These are phyloP conservation scores for Hippopotamyrus pictus DNA, from an alignment of 2,797 vertebrate genomes.

Conservation along the genomic window DNA sequence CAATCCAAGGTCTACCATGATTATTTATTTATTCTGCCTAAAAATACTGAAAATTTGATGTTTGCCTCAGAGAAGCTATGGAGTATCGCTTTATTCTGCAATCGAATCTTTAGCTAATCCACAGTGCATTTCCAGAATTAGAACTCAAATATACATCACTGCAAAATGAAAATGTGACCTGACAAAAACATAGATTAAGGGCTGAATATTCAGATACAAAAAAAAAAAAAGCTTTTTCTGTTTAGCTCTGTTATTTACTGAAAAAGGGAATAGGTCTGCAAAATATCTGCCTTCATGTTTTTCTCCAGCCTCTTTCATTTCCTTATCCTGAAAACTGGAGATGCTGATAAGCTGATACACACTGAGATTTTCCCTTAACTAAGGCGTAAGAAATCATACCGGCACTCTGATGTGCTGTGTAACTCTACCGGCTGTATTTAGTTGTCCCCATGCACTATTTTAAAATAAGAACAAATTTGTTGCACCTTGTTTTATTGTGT, in stretches of 20 bases:
- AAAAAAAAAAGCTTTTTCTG: background rate
- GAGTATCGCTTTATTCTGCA: background rate
- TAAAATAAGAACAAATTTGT: constrained; percentile 1
- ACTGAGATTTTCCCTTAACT: background rate
- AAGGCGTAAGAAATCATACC: background rate
- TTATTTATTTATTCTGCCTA: constrained; percentile 6
- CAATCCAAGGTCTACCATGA: background rate
- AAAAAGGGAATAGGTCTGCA: background rate
- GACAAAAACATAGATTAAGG: background rate
- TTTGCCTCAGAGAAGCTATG: background rate
- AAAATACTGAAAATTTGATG: background rate
- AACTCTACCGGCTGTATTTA: background rate
- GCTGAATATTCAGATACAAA: background rate
- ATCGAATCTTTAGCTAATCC: background rate
- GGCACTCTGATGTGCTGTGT: background rate
- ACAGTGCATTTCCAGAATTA: background rate
- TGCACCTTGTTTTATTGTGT: background rate
- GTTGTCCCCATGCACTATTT: background rate
- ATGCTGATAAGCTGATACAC: background rate
- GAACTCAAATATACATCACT: background rate
- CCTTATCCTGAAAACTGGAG: background rate
- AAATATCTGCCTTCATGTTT: background rate
- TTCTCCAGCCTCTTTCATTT: background rate
- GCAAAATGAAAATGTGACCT: background rate
- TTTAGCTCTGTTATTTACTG: background rate